Evolutionary conservation across 2,113 vertebrate species (phyloP).

Genomic region (Rhinoptilus africanus): DNA sequence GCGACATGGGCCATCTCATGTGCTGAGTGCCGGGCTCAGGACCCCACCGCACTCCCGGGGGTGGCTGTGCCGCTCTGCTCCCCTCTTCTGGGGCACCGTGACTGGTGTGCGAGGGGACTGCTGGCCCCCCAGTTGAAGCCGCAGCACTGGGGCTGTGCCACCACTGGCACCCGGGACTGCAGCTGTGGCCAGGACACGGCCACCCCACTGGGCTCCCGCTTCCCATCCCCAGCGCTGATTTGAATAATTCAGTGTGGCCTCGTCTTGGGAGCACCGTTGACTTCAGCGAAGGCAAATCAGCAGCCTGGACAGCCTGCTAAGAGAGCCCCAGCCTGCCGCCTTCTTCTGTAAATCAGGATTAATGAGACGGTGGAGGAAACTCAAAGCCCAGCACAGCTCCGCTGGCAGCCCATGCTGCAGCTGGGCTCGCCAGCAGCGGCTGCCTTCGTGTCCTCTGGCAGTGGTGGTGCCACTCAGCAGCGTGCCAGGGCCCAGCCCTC

Average conservation of each 20-base stretch:
- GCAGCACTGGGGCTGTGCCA: background rate
- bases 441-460: constrained; percentile 56
- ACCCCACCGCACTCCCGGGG: rapidly evolving
- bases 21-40: background rate
- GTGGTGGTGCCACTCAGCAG: constrained; percentile 32
- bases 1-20: rapidly evolving
- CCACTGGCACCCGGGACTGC: background rate
- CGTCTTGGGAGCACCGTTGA: constrained; percentile 85
- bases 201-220: background rate
- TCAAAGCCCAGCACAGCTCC: constrained; percentile 60
- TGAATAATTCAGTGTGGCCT: constrained; percentile 85
- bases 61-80: rapidly evolving
- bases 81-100: no score
- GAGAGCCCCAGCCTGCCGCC: constrained; percentile 81
- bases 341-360: constrained; percentile 89
- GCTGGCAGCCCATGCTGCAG: constrained; percentile 46
- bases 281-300: constrained; percentile 83
- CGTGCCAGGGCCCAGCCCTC: background rate
- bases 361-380: constrained; percentile 83
- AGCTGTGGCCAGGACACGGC: background rate
- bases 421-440: background rate
- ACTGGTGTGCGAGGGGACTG: constrained; percentile 38
- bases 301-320: constrained; percentile 74
- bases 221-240: constrained; percentile 69
- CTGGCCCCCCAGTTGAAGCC: background rate